A percentile compares a stretch with the other conserved stretches of the same genome.
phyloP scores from a whole-genome alignment of 2,888 invertebrate species.

The Temnothorax ravouxi region DNA sequence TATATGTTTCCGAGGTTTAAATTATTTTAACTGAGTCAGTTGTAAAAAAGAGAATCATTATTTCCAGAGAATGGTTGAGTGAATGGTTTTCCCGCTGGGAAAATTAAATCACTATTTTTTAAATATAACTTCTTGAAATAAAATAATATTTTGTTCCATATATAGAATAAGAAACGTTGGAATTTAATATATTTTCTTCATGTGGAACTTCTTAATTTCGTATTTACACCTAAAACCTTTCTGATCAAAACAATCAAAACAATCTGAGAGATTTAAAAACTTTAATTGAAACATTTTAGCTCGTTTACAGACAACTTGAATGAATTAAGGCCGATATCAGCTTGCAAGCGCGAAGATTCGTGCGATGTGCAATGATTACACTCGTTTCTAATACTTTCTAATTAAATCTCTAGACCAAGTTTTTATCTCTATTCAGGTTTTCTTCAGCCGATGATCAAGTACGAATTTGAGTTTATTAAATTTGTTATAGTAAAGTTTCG shows the following conservation, averaged over 20 bases:
- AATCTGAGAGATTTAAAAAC: not conserved
- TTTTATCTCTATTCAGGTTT: not conserved
- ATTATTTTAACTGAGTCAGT: conserved; percentile 3
- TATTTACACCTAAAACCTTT: not conserved
- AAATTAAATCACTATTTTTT: not conserved
- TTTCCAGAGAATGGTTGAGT: not conserved
- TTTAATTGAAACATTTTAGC: not conserved
- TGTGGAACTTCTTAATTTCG: not conserved
- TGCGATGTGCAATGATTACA: not conserved
- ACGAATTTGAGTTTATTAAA: not conserved
- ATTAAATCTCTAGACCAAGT: not conserved
- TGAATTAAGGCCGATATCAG: not conserved
- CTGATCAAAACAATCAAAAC: not conserved
- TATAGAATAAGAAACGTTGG: not conserved
- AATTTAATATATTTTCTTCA: not conserved
- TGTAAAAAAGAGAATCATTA: conserved; percentile 2
- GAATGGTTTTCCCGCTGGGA: not conserved
- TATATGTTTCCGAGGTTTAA: not conserved
- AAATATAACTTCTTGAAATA: not conserved
- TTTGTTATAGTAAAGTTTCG: not conserved
- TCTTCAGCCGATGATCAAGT: not conserved
- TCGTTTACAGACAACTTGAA: not conserved
- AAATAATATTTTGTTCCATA: not conserved
- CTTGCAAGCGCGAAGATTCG: not conserved
- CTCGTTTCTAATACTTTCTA: not conserved